Evolutionary conservation across 1,140 invertebrate species (phyloP), one percentile per base, ranked within the genome.

Genomic region (Hirudo medicinalis): DNA sequence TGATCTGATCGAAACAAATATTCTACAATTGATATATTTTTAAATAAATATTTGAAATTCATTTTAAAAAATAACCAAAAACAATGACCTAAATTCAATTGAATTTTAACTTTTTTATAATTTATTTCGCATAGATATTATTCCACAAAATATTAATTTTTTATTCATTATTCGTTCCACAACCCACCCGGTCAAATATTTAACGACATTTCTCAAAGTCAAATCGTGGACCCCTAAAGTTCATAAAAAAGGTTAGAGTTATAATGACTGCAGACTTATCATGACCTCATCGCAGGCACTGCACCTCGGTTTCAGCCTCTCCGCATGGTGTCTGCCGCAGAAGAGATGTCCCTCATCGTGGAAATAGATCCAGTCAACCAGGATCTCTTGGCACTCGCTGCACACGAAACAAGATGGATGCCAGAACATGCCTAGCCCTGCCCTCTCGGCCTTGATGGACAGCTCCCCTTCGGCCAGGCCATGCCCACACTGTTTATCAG

Each of bases 281-380:
- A 19, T 54, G 80, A 94, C 91, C 88, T 98, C 94, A 84, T 97
- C 94, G 81, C 94, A 98, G 17, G 92, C 91, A 6, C 91, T 92
- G 83, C 95, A 98, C 67, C 95, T 82, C 0, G 94, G 94, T 79
- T 97, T 97, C 54, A 95, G 86, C 0, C 90, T 90, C 84, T 98
- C 95, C 0, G 94, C 94, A 81, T 98, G 94, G 82, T 99, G 94
- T 36, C 95, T 82, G 0, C 94, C 94, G 80, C 95, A 98, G 83
- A 92, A 97, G 0, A 97, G 84, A 55, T 88, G 86, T 11, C 78
- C 78, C 74, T 91, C 88, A 74, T 91, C 86, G 78, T 88, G 92
- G 83, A 96, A 98, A 85, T 97, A 97, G 78, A 97, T 96, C 75
- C 97, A 88, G 83, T 98, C 94, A 15, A 97, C 92, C n/a, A 98